Evolutionary conservation across 2,113 vertebrate species (phyloP).

Genomic region (Xerus inauris): DNA sequence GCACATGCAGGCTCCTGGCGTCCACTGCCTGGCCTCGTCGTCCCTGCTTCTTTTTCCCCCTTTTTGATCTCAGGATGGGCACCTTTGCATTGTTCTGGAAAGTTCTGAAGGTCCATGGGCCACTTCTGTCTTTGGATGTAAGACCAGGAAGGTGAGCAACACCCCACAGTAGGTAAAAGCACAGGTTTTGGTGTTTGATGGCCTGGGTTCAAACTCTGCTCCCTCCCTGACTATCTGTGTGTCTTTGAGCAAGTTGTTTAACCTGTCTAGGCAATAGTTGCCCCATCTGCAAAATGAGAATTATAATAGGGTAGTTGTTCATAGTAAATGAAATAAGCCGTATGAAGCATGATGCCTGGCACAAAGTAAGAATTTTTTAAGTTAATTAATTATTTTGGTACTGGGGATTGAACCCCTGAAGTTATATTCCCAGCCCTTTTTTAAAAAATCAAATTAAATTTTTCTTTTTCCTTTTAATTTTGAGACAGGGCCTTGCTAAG

Average conservation of each 20-base stretch:
- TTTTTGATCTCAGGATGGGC: not conserved
- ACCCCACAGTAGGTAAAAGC: not conserved
- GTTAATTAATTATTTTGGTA: no score
- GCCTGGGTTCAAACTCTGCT: not conserved
- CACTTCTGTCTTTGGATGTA: not conserved
- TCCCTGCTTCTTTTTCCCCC: not conserved
- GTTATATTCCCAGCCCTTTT: no score
- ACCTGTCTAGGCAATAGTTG: constrained; percentile 31
- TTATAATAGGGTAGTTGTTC: constrained; percentile 11
- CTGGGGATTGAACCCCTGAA: no score
- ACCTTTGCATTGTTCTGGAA: not conserved
- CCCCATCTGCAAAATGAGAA: not conserved
- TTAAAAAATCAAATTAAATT: no score
- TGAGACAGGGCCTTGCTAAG: no score
- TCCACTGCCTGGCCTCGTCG: not conserved
- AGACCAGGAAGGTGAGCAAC: not conserved
- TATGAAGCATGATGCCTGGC: not conserved
- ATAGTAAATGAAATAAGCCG: not conserved
- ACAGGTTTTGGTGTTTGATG: not conserved
- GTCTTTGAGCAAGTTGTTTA: constrained; percentile 3
- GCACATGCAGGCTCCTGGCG: not conserved
- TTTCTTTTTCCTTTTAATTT: no score
- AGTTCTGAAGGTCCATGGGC: not conserved
- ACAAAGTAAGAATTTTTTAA: no score
- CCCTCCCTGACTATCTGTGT: not conserved